Percentiles rank a stretch among this genome's conserved stretches.
phyloP scores from a whole-genome alignment of 1,140 invertebrate species.

The Temnothorax nylanderi region DNA sequence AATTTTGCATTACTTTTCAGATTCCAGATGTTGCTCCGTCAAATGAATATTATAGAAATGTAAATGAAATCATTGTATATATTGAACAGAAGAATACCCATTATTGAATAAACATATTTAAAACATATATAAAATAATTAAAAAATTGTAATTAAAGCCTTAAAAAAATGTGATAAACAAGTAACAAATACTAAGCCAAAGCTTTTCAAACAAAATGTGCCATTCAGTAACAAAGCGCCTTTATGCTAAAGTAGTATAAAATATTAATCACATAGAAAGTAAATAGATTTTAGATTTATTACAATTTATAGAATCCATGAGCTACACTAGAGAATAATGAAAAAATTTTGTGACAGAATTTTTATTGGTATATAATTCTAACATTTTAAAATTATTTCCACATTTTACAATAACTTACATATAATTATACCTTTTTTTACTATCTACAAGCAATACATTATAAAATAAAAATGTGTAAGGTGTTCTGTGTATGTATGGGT shows the following conservation, averaged over 20 bases:
- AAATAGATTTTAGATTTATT: neutral
- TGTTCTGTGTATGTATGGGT: slow-evolving; percentile 36
- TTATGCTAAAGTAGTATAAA: neutral
- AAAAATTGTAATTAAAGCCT: neutral
- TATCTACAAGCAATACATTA: slow-evolving; percentile 68
- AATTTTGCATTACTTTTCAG: slow-evolving; percentile 47
- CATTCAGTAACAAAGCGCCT: slow-evolving; percentile 3
- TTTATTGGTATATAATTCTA: slow-evolving; percentile 64
- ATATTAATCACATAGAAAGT: neutral
- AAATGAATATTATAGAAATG: slow-evolving; percentile 65
- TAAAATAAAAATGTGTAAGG: slow-evolving; percentile 43
- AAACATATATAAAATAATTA: neutral
- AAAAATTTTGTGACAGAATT: slow-evolving; percentile 32
- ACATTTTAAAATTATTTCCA: slow-evolving; percentile 46
- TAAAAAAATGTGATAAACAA: neutral
- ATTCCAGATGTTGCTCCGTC: neutral
- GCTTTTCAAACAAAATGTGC: neutral
- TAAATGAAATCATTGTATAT: slow-evolving; percentile 58
- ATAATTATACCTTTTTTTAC: slow-evolving; percentile 48
- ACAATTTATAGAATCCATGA: neutral
- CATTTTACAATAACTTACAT: slow-evolving; percentile 62
- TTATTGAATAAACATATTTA: slow-evolving; percentile 39
- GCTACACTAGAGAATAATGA: neutral
- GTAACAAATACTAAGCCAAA: neutral
- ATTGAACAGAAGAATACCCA: slow-evolving; percentile 48